Conservation (phyloP, 1,140 invertebrate genomes). For the Lanistes nyassanus region DNA sequence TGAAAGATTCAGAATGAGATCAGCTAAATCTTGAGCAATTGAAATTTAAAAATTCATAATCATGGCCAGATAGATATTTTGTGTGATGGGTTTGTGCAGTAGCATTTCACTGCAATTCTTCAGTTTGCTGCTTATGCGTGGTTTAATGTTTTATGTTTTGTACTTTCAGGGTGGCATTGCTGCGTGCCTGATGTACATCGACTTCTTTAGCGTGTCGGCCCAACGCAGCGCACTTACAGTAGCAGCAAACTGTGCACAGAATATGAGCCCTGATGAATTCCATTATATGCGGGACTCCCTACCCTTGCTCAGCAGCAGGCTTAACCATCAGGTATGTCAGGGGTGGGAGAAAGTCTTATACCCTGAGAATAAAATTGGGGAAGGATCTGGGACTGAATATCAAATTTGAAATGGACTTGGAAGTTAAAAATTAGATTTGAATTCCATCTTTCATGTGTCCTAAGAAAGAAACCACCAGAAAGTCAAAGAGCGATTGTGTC, state of each 20-base stretch:
- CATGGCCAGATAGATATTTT: too few species aligned
- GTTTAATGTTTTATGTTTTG: slow-evolving; percentile 16
- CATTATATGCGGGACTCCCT: slow-evolving; percentile 90
- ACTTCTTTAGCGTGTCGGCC: slow-evolving; percentile 95
- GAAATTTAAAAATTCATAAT: too few species aligned
- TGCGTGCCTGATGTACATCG: slow-evolving; percentile 94
- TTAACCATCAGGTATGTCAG: slow-evolving; percentile 82
- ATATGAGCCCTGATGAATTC: slow-evolving; percentile 92
- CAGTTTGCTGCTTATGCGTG: background rate
- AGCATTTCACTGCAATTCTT: too few species aligned
- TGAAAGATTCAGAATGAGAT: too few species aligned
- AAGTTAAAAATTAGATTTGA: too few species aligned
- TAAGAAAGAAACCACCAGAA: too few species aligned
- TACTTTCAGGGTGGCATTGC: slow-evolving; percentile 85
- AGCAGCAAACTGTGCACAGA: slow-evolving; percentile 96
- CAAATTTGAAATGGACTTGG: too few species aligned
- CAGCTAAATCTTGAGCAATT: too few species aligned
- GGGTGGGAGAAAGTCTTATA: background rate
- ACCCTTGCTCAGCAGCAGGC: slow-evolving; percentile 83
- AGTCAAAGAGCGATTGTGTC: too few species aligned
- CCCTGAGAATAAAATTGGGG: background rate
- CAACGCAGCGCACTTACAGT: slow-evolving; percentile 94
- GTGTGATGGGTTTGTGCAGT: too few species aligned
- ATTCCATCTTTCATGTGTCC: too few species aligned
- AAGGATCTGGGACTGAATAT: too few species aligned